These are phyloP conservation scores for Apteryx mantelli DNA, from an alignment of 2,113 vertebrate species.

Conservation along the genomic window DNA sequence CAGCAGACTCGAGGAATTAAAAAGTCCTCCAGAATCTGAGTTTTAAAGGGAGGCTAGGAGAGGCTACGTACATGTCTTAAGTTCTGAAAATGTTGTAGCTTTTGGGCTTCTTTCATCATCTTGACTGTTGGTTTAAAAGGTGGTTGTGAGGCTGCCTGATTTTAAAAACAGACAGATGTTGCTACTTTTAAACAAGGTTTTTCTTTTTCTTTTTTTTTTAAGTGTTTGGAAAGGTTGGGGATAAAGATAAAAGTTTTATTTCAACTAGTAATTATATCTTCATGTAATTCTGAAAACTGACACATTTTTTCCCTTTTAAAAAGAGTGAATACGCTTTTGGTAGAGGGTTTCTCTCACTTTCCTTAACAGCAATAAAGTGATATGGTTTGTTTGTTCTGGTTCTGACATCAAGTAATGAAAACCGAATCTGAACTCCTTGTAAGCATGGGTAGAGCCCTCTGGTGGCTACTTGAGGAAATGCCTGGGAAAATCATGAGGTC, in stretches of 20 bases:
- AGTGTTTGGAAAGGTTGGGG: background rate
- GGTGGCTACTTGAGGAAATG: background rate
- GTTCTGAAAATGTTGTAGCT: fast-evolving
- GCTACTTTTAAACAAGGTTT: background rate
- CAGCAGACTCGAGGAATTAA: background rate
- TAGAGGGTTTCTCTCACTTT: background rate
- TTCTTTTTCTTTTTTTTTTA: too few species aligned
- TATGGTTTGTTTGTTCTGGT: background rate
- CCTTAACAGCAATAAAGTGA: fast-evolving
- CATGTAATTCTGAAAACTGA: background rate
- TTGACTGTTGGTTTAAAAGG: background rate
- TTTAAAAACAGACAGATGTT: background rate
- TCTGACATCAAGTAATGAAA: background rate
- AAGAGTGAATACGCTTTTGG: fast-evolving
- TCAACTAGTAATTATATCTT: background rate
- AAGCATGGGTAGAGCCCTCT: background rate
- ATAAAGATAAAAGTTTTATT: background rate
- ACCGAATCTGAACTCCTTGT: fast-evolving
- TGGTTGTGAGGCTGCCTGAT: background rate
- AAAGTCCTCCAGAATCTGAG: background rate
- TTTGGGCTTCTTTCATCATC: background rate
- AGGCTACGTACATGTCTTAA: background rate
- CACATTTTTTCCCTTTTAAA: background rate
- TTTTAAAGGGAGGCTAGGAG: background rate
- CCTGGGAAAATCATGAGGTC: fast-evolving